Base-by-base conservation (phyloP, 2,113 vertebrate genomes). In the Pitta sordida region DNA sequence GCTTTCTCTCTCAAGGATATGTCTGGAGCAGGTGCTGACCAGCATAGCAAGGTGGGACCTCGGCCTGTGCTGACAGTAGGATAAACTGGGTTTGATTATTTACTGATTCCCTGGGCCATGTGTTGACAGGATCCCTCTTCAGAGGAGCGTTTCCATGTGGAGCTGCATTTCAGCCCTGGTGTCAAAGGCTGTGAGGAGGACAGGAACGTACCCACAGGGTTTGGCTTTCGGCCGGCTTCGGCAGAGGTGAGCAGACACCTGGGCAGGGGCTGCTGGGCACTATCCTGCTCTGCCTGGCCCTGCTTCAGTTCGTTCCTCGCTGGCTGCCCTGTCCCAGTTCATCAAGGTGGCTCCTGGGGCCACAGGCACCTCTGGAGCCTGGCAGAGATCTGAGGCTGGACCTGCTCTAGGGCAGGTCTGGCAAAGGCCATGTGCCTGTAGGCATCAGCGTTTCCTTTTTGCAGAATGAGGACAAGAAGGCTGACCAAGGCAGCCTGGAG, bases 161-260 rank as follows among this genome's bases (percentile, higher is more conserved):
- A 99, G 97, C 98, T 99, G 67, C 99, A 99, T 94, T 99, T 99
- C 97, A 99, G 99, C 88, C 99, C 99, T 0, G 99, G 99, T 0
- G 99, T 99, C 44, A 99, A 99, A 95, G 99, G 99, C 26, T 98
- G 98, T 0, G 99, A 99, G 84, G 99, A 98, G 84, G 99, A 99
- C 82, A 98, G 99, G 93, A 99, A 98, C 5, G 98, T 98, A 9
- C 99, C 99, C 2, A 96, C 98, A 2, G 99, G 99, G 32, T 99
- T 98, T 53, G 99, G 99, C 63, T 99, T 99, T 91, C 98, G 99
- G 6, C 99, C 99, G 0, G 99, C 99, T 10, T 99, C 99, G 2
- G 98, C 98, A 13, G 99, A 99, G 98, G 99, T 99, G 69, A 97
- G 97, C 13, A 8, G 24, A 13, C 48, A 34, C 55, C 39, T 16